Base-by-base conservation (phyloP, 2,888 invertebrate species). In the Orthosia gothica region DNA sequence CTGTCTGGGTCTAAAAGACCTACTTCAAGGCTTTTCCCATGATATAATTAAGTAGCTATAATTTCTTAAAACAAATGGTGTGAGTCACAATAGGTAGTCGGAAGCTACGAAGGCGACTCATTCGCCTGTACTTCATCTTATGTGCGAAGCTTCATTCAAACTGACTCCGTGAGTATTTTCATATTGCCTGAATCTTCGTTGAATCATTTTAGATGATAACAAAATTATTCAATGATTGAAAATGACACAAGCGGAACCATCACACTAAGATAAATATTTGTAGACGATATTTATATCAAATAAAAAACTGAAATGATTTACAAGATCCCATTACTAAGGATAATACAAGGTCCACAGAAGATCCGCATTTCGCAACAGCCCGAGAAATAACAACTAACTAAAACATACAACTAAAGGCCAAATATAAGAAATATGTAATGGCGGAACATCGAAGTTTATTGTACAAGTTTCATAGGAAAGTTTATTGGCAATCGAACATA, bases 1-100 rank as follows among this genome's bases (percentile, higher is more conserved):
- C 57, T 76, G 84, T 84, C 84, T 84, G 71, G 26, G 47, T 26
- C 50, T 75, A 59, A 71, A 71, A 82, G 26, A 77, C 49, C 59
- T 75, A 50, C 23, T 71, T 72, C 84, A 81, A 81, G 84, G 84
- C 70, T 63, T 72, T 78, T 74, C 76, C 18, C 74, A 83, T 80
- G 65, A 23, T 61, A 66, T 67, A 54, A 79, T 73, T 62, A 54
- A 82, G 68, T 62, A 55, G 26, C 59, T 63, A 54, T n/a, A 70
- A 66, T 59, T 65, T 70, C 49, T 64, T 70, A 20, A 64, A 68
- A 77, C 59, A 70, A 81, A 67, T 47, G 18, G 18, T 15, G n/a
- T 79, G 62, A 69, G n/a, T 66, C 76, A 71, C 16, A 32, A 63
- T n/a, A 49, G 23, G 7, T 3, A 49, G 66, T 62, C 50, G 52